Evolutionary conservation across 2,888 invertebrate species (phyloP), one percentile per base, ranked within the genome.

Genomic region (Drosophila paramelanica): DNA sequence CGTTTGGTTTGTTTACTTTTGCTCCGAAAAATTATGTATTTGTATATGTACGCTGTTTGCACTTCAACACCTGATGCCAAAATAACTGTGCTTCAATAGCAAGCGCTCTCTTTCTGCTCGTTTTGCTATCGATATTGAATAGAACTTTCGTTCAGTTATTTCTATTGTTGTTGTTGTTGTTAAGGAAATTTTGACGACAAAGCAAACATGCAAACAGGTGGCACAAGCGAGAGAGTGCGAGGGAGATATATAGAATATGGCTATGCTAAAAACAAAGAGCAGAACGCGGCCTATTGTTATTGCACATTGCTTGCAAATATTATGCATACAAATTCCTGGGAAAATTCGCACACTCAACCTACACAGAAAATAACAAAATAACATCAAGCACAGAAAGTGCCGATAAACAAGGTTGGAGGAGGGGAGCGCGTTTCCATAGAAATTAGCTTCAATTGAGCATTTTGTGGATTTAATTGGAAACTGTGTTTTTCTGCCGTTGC

Each of bases 391-490:
- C 53, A 61, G 43, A 55, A 33, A 49, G 49, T 49, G 47, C 25
- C 36, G 50, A 62, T 51, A 68, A 67, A 62, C 61, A 64, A 25
- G 36, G n/a, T 14, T 42, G 31, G 41, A 5, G 14, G 27, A 38
- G 27, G 38, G 27, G 50, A 6, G 11, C 13, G 27, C 20, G 20
- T 67, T 62, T 73, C 55, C 70, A 77, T 77, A 61, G 77, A 80
- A 89, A 88, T 83, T 79, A 84, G 66, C 72, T 72, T 73, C 81
- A 84, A 87, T 88, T 89, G 75, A 81, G 78, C 74, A 75, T 77
- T 78, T 71, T 80, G 69, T 74, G 70, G 67, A 70, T 82, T 85
- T 82, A 80, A 84, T 84, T 85, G 76, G 67, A 85, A 73, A 74
- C 70, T 66, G 62, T 73, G 33, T 67, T 53, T 56, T 45, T 51